Evolutionary conservation across 2,797 vertebrate species (phyloP), one percentile per base, ranked within the genome.

Genomic region (Sternotherus odoratus): DNA sequence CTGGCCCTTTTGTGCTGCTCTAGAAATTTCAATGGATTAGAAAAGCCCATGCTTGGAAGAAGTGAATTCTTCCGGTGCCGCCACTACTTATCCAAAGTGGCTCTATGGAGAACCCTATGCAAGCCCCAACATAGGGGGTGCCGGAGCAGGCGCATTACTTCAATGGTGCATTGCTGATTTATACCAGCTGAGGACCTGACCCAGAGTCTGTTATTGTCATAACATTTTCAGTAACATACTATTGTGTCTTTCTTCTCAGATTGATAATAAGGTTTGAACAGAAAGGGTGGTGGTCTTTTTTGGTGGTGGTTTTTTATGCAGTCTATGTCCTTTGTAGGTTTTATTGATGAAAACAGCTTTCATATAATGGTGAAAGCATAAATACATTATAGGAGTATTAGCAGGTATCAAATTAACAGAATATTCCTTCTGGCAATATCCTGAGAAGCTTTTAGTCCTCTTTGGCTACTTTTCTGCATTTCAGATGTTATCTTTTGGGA

Each of bases 311-410:
- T 77, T 85, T 48, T 56, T 90, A 48, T 90, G 85, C 39, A 88
- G 83, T 88, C 51, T 82, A 1, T 39, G 28, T 75, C 21, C 36
- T 90, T 81, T 85, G 51, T 77, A 84, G 86, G 72, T 95, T 90
- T 93, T 51, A 39, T 30, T 91, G 85, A 90, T 84, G 39, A 84
- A 92, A 95, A 82, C 53, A 83, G 28, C 53, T 88, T 93, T 93
- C 78, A 90, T 54, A 36, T 2, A 88, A 39, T 39, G 49, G 33
- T 87, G 46, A 87, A 92, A 96, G 88, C 12, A 8, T 75, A 85
- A 79, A 39, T 49, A 54, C 46, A 57, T 90, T 17, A 2, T 46
- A 92, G 85, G 26, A 92, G 51, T 92, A 57, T 80, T 78, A 78
- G 19, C 77, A 80, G 50, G 75, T 85, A 87, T 88, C 82, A 91